phyloP scores from a whole-genome alignment of 2,888 invertebrate species.

The Eupeodes luniger region DNA sequence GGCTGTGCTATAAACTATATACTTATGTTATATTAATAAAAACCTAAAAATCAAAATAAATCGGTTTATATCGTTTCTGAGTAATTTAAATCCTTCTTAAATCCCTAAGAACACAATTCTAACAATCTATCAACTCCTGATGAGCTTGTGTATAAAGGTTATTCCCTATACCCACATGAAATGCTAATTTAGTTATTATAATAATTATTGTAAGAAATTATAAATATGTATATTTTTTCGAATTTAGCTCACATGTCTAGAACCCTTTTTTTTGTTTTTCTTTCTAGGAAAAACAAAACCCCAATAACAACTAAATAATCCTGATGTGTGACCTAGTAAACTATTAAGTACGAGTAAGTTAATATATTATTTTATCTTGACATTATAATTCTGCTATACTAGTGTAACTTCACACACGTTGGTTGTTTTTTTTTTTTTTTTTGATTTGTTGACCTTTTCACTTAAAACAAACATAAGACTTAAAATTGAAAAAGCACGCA shows the following conservation, averaged over 20 bases:
- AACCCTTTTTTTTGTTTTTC: neutral
- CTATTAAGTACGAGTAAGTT: too few species aligned
- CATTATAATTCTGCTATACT: slow-evolving; percentile 22
- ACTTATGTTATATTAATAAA: too few species aligned
- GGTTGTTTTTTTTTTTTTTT: too few species aligned
- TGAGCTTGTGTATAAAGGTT: too few species aligned
- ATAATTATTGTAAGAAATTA: neutral
- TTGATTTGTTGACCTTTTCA: slow-evolving; percentile 40
- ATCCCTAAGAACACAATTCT: neutral
- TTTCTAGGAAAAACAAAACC: neutral
- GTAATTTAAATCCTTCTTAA: neutral
- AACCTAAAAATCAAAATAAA: too few species aligned
- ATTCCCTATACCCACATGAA: neutral
- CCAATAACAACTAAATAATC: neutral
- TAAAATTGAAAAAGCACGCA: slow-evolving; percentile 24
- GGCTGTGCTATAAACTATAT: too few species aligned
- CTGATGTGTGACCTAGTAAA: slow-evolving; percentile 43
- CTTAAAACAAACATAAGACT: neutral
- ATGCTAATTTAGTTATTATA: neutral
- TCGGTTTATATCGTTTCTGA: too few species aligned
- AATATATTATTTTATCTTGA: slow-evolving; percentile 32
- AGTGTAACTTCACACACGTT: neutral
- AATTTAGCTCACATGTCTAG: neutral
- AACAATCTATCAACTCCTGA: neutral
- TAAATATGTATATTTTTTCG: neutral